phyloP scores from a whole-genome alignment of 2,113 vertebrate species.

The Percopsis transmontana region DNA sequence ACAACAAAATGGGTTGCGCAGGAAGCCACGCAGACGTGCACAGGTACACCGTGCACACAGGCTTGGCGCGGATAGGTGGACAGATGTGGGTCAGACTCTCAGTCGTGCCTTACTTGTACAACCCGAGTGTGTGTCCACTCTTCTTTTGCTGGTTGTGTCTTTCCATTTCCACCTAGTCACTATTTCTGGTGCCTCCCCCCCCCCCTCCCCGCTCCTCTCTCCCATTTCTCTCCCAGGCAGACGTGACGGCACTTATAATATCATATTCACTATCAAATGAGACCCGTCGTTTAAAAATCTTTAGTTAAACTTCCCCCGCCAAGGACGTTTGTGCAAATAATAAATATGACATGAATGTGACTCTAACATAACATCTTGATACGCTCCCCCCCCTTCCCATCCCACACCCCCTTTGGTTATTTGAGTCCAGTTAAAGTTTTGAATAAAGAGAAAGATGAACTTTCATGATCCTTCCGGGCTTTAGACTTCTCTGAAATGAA shows the following conservation, averaged over 20 bases:
- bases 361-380: background rate
- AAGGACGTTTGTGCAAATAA: background rate
- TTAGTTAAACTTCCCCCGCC: background rate
- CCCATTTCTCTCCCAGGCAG: background rate
- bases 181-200: background rate
- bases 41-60: no score
- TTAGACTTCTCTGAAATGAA: slow-evolving; percentile 7
- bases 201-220: background rate
- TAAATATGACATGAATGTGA: background rate
- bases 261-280: background rate
- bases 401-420: background rate
- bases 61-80: no score
- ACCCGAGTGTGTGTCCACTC: no score
- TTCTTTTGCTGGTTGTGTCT: no score
- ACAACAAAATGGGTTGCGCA: no score
- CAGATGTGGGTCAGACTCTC: background rate
- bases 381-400: background rate
- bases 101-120: background rate
- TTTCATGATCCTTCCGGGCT: slow-evolving; percentile 4
- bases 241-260: background rate
- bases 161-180: no score
- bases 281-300: background rate
- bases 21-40: no score
- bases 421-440: background rate
- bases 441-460: background rate